phyloP scores from a whole-genome alignment of 92 coral and sea anemone species.

The Parazoanthus darwini region DNA sequence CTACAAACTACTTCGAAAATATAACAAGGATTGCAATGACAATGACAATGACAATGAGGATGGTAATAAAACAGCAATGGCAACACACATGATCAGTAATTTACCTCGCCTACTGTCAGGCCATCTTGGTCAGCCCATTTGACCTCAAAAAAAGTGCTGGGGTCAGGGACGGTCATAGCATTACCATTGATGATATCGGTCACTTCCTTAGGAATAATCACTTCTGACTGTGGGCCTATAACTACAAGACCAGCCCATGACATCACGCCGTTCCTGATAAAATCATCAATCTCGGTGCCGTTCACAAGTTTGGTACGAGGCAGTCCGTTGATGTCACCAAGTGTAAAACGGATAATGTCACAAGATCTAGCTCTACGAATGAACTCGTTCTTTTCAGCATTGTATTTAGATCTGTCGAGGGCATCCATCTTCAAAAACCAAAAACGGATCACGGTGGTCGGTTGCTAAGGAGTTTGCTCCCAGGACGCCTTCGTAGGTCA shows the following conservation, averaged over 20 bases:
- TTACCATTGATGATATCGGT: not conserved
- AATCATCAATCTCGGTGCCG: not conserved
- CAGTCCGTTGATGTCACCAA: constrained; percentile 22
- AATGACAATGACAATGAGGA: no score
- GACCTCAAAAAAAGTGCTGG: constrained; percentile 29
- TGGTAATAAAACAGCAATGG: no score
- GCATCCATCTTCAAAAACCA: not conserved
- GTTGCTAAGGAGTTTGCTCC: no score
- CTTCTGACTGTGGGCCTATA: not conserved
- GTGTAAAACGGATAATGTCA: constrained; percentile 34
- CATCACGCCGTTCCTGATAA: constrained; percentile 23
- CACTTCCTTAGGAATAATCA: constrained; percentile 24
- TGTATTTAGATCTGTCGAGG: not conserved
- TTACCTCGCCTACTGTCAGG: constrained; percentile 40
- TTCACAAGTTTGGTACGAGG: no score
- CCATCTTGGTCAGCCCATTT: constrained; percentile 30
- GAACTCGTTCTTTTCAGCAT: not conserved
- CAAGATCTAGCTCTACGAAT: constrained; percentile 7
- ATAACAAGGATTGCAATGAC: no score
- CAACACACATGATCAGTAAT: no score
- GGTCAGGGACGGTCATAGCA: constrained; percentile 14
- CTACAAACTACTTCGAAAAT: no score
- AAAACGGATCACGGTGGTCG: not conserved
- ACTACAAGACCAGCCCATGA: constrained; percentile 18
- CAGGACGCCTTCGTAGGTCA: no score